Conservation (phyloP, 2,888 invertebrate genomes). For the Cryptus viduatorius region DNA sequence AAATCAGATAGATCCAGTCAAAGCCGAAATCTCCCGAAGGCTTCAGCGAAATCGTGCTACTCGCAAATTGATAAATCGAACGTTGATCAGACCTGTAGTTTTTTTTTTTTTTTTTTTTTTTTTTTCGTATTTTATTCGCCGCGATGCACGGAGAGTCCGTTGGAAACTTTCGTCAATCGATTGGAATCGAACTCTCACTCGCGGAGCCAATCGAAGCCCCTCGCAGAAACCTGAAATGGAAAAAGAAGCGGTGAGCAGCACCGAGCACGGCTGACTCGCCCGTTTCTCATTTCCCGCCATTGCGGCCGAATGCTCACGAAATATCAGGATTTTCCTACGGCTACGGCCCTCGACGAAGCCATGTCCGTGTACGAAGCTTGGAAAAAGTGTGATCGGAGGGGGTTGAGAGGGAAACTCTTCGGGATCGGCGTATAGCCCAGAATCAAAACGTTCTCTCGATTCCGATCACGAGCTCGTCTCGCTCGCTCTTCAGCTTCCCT, state of each 20-base stretch:
- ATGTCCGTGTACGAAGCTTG: not conserved
- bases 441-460: constrained; percentile 69
- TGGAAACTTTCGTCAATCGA: constrained; percentile 36
- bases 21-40: constrained; percentile 43
- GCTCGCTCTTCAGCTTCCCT: constrained; percentile 42
- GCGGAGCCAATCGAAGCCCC: constrained; percentile 1
- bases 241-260: constrained; percentile 19
- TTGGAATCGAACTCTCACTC: not conserved
- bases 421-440: constrained; percentile 50
- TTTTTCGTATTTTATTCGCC: not conserved
- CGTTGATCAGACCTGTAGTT: not conserved
- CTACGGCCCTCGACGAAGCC: constrained; percentile 26
- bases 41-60: not conserved
- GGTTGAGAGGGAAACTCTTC: constrained; percentile 32
- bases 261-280: constrained; percentile 62
- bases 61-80: constrained; percentile 16
- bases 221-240: not conserved
- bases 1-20: constrained; percentile 31
- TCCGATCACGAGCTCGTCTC: constrained; percentile 72
- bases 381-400: constrained; percentile 10
- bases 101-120: not conserved
- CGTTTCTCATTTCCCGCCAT: constrained; percentile 77
- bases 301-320: constrained; percentile 69
- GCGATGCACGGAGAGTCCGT: not conserved
- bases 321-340: constrained; percentile 66